Evolutionary conservation across 2,888 invertebrate genomes (phyloP), one percentile per base, ranked within the genome.

Genomic region (Oxytorus armatus): DNA sequence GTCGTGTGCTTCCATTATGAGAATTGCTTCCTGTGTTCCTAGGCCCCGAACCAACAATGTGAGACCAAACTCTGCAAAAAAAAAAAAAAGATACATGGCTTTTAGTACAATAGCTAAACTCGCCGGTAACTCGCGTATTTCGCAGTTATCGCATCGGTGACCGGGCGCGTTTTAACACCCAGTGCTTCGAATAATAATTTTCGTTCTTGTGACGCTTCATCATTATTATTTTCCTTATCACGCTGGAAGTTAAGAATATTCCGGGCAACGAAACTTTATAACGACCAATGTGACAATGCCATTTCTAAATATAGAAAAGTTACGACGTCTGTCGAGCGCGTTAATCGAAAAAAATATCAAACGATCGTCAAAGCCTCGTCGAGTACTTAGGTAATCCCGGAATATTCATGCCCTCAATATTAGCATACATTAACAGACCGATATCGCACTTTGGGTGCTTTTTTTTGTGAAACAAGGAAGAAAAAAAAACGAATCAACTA

Each of bases 311-410:
- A 76, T 82, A 39, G 76, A 69, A 3, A 76, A 76, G 61, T 18
- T 82, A 2, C 75, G 77, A 14, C 47, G n/a, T 4, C 25, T 77
- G 11, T 80, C 70, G 65, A 73, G 39, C 66, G 29, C 29, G 29
- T 25, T 78, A 7, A 74, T 77, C 11, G 66, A 73, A 61, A 73
- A 44, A 29, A 76, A 80, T 49, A 29, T 49, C 1, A 36, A 61
- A 65, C 55, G 59, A 51, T 18, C 76, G 29, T 63, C 69, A 21
- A 47, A 29, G 10, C 36, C 61, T 42, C 49, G 69, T 61, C 63
- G 61, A n/a, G 16, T 55, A 36, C 14, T 76, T 59, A 78, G 82
- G 80, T 82, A 78, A 82, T 53, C 21, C 8, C 11, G 11, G 11
- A 18, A 66, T 65, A 66, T 70, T 39, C 10, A 59, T 44, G 11